Evolutionary conservation across 2,888 invertebrate species (phyloP), one percentile per base, ranked within the genome.

Genomic region (Coecobrya sp.): DNA sequence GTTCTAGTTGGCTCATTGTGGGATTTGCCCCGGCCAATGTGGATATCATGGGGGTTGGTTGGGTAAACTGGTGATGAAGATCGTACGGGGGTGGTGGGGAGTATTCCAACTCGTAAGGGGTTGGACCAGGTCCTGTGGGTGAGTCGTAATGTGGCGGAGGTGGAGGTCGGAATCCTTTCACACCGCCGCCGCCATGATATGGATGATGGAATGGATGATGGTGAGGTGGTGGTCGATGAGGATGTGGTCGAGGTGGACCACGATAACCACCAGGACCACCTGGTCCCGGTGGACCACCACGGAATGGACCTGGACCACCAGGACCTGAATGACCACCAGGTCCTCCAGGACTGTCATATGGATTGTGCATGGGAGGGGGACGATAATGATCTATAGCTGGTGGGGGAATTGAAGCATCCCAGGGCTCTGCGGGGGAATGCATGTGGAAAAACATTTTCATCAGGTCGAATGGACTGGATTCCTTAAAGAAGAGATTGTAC

Each of bases 401-500:
- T 10, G 93, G 93, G 11, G 93, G 94, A 19, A 91, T 76, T 0
- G 89, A 62, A 2, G 92, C 81, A 11, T 94, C 93, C 87, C 88
- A 92, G 13, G 94, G 76, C 22, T 93, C 93, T 13, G 92, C 82
- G 13, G 92, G 86, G 25, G 84, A 42, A 22, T 92, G 84, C 5
- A 59, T 79, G 11, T 85, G 87, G 86, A 90, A 92, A 45, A 92
- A 22, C 92, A 92, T 92, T 62, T 93, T 93, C 92, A 95, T 89
- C 30, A 95, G 68, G 22, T 95, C 95, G 55, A 93, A 94, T 0
- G 95, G 94, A 68, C 94, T 93, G 13, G 93, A 89, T 68, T 94
- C 94, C 25, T 94, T 94, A 88, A 98, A 96, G 96, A 98, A 98
- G 96, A 98, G 97, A 10, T 98, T 98, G 49, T 98, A 96, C 27